Percentiles rank a stretch among this genome's conserved stretches.
Conservation (phyloP, 2,797 vertebrate genomes). For the Takifugu rubripes region DNA sequence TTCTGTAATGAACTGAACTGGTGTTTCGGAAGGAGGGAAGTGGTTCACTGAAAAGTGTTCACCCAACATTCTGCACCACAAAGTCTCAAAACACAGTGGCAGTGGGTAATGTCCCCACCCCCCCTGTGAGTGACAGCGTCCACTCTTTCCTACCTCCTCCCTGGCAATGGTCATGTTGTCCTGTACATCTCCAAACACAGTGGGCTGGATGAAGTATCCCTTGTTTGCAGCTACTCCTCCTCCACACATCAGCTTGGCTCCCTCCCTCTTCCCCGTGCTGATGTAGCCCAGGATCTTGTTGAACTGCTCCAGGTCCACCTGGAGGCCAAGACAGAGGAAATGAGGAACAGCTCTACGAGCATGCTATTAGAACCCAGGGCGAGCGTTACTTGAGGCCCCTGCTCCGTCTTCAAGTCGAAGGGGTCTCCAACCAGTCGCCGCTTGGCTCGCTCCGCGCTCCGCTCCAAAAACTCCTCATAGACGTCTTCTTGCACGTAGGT, state of each 20-base stretch:
- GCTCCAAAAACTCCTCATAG: constrained; percentile 89
- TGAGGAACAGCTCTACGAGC: not conserved
- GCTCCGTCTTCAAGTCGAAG: constrained; percentile 87
- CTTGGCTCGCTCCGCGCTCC: constrained; percentile 84
- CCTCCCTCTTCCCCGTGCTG: constrained; percentile 83
- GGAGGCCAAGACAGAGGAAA: not conserved
- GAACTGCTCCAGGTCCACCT: constrained; percentile 93
- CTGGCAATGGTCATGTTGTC: constrained; percentile 92
- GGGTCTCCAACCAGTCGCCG: constrained; percentile 89
- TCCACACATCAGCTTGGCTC: constrained; percentile 91
- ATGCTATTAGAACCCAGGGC: not conserved
- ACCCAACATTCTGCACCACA: too few relatives aligned
- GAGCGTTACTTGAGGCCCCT: constrained; percentile 87
- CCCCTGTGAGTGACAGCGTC: too few relatives aligned
- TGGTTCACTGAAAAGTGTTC: too few relatives aligned
- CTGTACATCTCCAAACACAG: constrained; percentile 90
- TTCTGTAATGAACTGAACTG: too few relatives aligned
- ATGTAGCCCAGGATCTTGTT: constrained; percentile 94
- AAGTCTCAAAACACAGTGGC: too few relatives aligned
- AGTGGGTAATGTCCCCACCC: too few relatives aligned
- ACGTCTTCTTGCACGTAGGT: constrained; percentile 90
- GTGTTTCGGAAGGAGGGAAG: too few relatives aligned
- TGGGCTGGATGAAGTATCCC: constrained; percentile 96
- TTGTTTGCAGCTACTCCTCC: constrained; percentile 84
- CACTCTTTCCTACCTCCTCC: constrained; percentile 82